phyloP scores from a whole-genome alignment of 35 echinoderm and acorn worm species.

The Hemicentrotus pulcherrimus region DNA sequence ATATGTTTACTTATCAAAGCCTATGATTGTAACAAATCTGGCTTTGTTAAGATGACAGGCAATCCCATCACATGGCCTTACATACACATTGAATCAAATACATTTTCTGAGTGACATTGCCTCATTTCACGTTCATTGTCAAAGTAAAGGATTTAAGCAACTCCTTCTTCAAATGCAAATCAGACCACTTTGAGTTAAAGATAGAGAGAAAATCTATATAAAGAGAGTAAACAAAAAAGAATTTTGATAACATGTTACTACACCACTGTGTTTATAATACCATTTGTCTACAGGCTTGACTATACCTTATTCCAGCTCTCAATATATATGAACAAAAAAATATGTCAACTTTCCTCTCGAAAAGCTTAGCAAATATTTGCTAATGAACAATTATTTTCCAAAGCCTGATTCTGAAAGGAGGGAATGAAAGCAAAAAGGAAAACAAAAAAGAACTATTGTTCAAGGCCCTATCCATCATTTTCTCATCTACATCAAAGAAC shows the following conservation, averaged over 20 bases:
- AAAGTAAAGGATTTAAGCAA: not conserved
- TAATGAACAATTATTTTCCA: slow-evolving; percentile 49
- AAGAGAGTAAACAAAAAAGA: not conserved
- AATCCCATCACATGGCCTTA: not conserved
- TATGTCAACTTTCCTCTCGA: slow-evolving; percentile 44
- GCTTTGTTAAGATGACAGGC: not conserved
- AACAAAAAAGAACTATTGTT: slow-evolving; percentile 37
- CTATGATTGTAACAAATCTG: not conserved
- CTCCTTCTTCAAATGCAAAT: not conserved
- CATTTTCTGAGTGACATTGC: not conserved
- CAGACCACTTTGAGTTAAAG: not conserved
- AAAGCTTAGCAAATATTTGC: slow-evolving; percentile 53
- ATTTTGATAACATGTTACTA: not conserved
- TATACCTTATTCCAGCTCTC: not conserved
- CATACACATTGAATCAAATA: not conserved
- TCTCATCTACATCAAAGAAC: slow-evolving; percentile 48
- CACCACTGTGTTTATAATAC: not conserved
- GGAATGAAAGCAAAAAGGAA: not conserved
- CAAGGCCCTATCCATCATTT: slow-evolving; percentile 33
- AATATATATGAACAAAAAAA: slow-evolving; percentile 17
- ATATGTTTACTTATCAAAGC: not conserved
- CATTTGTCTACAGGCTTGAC: not conserved
- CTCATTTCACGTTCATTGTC: not conserved
- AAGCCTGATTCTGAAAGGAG: not conserved
- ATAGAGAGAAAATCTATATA: not conserved